phyloP scores from a whole-genome alignment of 2,797 vertebrate species.

The Lutjanus argentimaculatus region DNA sequence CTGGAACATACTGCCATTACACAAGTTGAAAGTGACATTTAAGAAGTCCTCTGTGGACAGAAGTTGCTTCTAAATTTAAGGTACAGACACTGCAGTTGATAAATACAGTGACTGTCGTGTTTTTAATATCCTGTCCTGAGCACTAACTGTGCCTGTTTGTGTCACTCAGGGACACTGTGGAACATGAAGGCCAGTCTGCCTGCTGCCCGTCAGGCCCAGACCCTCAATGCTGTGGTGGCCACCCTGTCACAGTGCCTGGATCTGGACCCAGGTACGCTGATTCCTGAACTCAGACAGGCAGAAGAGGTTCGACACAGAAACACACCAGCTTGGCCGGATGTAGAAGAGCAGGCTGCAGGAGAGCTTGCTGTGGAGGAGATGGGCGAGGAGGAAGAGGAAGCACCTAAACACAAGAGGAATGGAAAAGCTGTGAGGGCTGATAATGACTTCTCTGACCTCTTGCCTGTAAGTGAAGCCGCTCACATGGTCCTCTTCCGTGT shows the following conservation, averaged over 20 bases:
- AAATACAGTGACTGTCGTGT: not conserved
- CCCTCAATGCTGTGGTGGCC: slow-evolving; percentile 88
- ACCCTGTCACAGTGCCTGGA: slow-evolving; percentile 90
- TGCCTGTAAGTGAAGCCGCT: slow-evolving; percentile 89
- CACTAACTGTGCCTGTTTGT: not conserved
- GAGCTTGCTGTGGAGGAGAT: slow-evolving; percentile 58
- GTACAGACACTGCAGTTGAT: not conserved
- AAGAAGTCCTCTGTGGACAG: not conserved
- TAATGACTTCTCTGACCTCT: slow-evolving; percentile 90
- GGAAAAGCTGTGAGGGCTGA: slow-evolving; percentile 77
- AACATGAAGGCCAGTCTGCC: slow-evolving; percentile 92
- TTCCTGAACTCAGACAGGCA: slow-evolving; percentile 88
- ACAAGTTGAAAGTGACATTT: slow-evolving; percentile 2
- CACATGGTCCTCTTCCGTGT: not conserved
- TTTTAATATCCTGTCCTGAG: not conserved
- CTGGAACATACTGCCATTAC: too few species aligned
- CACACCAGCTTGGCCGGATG: slow-evolving; percentile 47
- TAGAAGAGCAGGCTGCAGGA: slow-evolving; percentile 46
- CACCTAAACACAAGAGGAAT: slow-evolving; percentile 79
- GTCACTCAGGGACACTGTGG: slow-evolving; percentile 91
- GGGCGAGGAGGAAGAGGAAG: slow-evolving; percentile 84
- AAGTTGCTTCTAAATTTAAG: not conserved
- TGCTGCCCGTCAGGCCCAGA: slow-evolving; percentile 89
- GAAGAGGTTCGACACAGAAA: slow-evolving; percentile 80
- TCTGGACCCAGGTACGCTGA: slow-evolving; percentile 84